Evolutionary conservation across 2,797 vertebrate genomes (phyloP), one percentile per base, ranked within the genome.

Genomic region (Meriones psammophilus): DNA sequence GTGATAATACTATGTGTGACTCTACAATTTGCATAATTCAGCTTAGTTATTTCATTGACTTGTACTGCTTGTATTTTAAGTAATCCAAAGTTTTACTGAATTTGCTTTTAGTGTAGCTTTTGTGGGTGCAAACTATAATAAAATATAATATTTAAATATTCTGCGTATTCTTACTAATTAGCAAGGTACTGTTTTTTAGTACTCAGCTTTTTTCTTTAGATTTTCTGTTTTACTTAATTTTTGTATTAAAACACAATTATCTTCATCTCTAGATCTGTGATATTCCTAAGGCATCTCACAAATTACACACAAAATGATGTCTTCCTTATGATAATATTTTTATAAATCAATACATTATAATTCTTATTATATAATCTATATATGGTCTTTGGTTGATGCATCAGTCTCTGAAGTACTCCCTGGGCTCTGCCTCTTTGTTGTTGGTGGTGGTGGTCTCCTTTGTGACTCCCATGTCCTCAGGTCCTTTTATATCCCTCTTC

Each of bases 11-110:
- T 36, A 18, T 88, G 71, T 74, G 71, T 74, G 64, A 66, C n/a
- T 84, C 36, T 64, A 50, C 62, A 42, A 90, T 92, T 90, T 71
- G 10, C 26, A 87, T 28, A 92, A 84, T 88, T 92, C 22, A 3
- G 30, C 84, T 87, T 91, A 64, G 24, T 76, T 46, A 86, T 77
- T 83, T 87, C 39, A 62, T 68, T 96, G 39, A 22, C 2, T 22
- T 20, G 85, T 73, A 94, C 13, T 46, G 71, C 36, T 26, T 84
- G 58, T 83, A 33, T 54, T 84, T 88, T 69, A 91, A 86, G 14
- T 77, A 71, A 62, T 78, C 74, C 20, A 81, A 77, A 91, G 13
- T 86, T 66, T 89, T 92, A 13, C 62, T 54, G 15, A 74, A 74
- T 85, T 62, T 76, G 73, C 85, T 39, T 81, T 62, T 69, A 83